Conservation (phyloP, 2,888 invertebrate genomes). For the Serripes groenlandicus region DNA sequence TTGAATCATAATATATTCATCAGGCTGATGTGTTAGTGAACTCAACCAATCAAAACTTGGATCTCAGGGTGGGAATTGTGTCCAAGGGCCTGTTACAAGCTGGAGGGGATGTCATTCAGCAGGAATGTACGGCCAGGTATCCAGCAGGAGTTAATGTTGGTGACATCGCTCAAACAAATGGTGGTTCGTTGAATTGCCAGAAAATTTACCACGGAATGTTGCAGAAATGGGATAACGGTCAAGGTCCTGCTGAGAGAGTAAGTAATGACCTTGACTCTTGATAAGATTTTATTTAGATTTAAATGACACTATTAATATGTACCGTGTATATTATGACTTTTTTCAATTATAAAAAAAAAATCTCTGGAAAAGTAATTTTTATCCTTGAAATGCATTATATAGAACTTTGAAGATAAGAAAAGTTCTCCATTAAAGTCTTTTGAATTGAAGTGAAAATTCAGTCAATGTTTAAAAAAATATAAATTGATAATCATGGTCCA, state of each 20-base stretch:
- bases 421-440: too few species aligned
- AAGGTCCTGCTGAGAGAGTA: slow-evolving; percentile 48
- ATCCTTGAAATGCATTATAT: too few species aligned
- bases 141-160: slow-evolving; percentile 44
- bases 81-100: slow-evolving; percentile 34
- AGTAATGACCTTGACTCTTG: neutral
- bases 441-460: too few species aligned
- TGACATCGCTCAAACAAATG: slow-evolving; percentile 54
- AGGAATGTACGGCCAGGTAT: slow-evolving; percentile 33
- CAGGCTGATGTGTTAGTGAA: slow-evolving; percentile 63
- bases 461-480: too few species aligned
- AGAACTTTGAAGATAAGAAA: too few species aligned
- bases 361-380: too few species aligned
- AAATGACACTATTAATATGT: neutral
- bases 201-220: slow-evolving; percentile 56
- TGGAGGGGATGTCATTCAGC: slow-evolving; percentile 39
- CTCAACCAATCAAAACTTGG: slow-evolving; percentile 38
- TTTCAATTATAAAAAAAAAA: too few species aligned
- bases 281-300: neutral
- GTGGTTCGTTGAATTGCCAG: slow-evolving; percentile 53
- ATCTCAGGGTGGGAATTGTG: slow-evolving; percentile 29
- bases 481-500: too few species aligned
- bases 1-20: too few species aligned
- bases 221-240: slow-evolving; percentile 38
- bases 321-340: too few species aligned